Base-by-base conservation (phyloP, 2,113 vertebrate species). In the Brevimyrus niger region DNA sequence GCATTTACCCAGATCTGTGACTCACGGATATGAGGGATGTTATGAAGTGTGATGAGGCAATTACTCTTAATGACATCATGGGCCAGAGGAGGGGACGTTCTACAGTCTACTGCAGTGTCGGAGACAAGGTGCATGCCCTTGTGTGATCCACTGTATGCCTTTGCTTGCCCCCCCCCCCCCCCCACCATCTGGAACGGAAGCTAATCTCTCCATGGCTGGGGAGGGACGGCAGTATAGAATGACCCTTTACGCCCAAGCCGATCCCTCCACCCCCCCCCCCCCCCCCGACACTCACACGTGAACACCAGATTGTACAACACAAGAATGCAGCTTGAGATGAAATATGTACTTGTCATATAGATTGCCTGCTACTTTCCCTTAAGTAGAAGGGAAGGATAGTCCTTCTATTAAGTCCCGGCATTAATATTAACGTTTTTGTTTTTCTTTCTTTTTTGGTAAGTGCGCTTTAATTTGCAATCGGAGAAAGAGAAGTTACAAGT, bases 41-140 rank as follows among this genome's bases (percentile, higher is more conserved):
- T 87, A n/a, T 53, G 31, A 17, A 42, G 86, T 19, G 8, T 73
- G 35, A 88, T 88, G 47, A 10, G 90, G 35, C 93, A 90, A 94
- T 96, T 93, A 90, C 93, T 96, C 94, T 95, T 91, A 90, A 50
- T 96, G 96, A 95, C 95, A 95, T 96, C 95, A 94, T 94, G 91
- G 94, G 94, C 92, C 91, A 92, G 89, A 61, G 93, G 91, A 93
- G 94, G 94, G 92, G 93, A 96, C 94, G 94, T 94, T 94, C 93
- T 94, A 90, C 86, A 89, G 83, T 76, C 48, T 44, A 42, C n/a
- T 46, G 69, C 61, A 87, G 87, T 86, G 89, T 88, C 50, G 91
- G 93, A 93, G 91, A 86, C 58, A 92, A 17, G 65, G 91, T 94
- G 93, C 87, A 91, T 93, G 93, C 87, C 92, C 89, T 76, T 91